Percentiles rank a stretch among this genome's conserved stretches.
phyloP scores from a whole-genome alignment of 2,797 vertebrate genomes.

The Dicrostonyx torquatus region DNA sequence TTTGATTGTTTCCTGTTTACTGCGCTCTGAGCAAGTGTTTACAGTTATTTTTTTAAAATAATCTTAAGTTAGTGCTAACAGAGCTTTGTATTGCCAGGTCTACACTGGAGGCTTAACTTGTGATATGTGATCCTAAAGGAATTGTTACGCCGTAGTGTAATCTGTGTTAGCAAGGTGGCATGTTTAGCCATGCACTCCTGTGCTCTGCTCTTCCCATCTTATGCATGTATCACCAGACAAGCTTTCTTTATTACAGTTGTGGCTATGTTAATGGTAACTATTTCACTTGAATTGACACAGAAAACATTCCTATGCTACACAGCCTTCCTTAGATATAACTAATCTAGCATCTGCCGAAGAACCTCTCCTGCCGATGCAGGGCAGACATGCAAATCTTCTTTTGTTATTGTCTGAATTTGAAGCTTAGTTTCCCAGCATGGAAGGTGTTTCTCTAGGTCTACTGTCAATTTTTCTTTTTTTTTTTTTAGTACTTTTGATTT shows the following conservation, averaged over 20 bases:
- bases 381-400: background rate
- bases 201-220: slow-evolving; percentile 50
- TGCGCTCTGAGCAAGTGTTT: slow-evolving; percentile 48
- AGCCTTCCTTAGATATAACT: slow-evolving; percentile 30
- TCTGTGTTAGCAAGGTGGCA: slow-evolving; percentile 62
- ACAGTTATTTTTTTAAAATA: slow-evolving; percentile 72
- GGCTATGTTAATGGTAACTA: slow-evolving; percentile 52
- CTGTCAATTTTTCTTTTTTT: background rate
- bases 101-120: slow-evolving; percentile 67
- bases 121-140: slow-evolving; percentile 58
- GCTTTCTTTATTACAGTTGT: slow-evolving; percentile 55
- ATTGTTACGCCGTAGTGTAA: slow-evolving; percentile 66
- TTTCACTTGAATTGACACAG: slow-evolving; percentile 49
- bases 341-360: background rate
- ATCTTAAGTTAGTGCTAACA: slow-evolving; percentile 58
- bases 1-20: slow-evolving; percentile 61
- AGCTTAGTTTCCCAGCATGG: background rate
- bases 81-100: slow-evolving; percentile 56
- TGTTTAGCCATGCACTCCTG: slow-evolving; percentile 63
- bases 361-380: background rate
- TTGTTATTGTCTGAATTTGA: slow-evolving; percentile 32
- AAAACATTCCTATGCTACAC: background rate
- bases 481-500: slow-evolving; percentile 32
- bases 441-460: background rate
- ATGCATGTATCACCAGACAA: slow-evolving; percentile 50